phyloP scores from a whole-genome alignment of 1,140 invertebrate genomes.

The Euura saliciscinereae region DNA sequence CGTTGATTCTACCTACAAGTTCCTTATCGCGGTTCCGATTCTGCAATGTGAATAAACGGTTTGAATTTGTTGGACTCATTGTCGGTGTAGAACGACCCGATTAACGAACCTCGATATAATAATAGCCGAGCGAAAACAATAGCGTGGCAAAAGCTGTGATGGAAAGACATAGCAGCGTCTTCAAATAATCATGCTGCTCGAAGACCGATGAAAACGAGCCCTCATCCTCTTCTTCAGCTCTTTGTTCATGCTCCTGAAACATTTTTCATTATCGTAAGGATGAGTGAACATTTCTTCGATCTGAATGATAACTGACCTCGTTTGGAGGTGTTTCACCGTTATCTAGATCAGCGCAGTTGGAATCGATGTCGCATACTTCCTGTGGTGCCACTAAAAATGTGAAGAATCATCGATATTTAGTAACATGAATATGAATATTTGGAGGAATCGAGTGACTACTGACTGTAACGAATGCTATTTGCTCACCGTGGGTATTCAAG shows the following conservation, averaged over 20 bases:
- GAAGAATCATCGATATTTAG: neutral
- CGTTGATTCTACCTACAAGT: slow-evolving; percentile 66
- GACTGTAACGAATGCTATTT: neutral
- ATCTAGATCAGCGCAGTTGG: neutral
- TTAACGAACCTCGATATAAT: slow-evolving; percentile 68
- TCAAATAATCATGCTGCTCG: slow-evolving; percentile 40
- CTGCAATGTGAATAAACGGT: slow-evolving; percentile 25
- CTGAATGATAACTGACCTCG: neutral
- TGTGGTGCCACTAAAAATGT: neutral
- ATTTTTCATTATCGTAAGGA: no score
- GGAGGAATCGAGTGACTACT: no score
- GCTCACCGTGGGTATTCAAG: neutral
- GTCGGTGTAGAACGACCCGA: no score
- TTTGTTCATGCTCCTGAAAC: slow-evolving; percentile 6
- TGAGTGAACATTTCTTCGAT: neutral
- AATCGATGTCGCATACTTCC: neutral
- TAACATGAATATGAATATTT: no score
- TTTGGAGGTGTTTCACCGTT: neutral
- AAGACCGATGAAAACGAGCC: neutral
- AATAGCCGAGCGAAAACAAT: slow-evolving; percentile 77
- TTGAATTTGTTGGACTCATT: neutral
- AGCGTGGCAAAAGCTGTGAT: slow-evolving; percentile 73
- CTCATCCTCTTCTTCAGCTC: slow-evolving; percentile 28
- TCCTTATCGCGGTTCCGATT: slow-evolving; percentile 69
- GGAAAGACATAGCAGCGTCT: slow-evolving; percentile 47